Conservation (phyloP, 2,113 vertebrate genomes). For the Syngnathus scovelli region DNA sequence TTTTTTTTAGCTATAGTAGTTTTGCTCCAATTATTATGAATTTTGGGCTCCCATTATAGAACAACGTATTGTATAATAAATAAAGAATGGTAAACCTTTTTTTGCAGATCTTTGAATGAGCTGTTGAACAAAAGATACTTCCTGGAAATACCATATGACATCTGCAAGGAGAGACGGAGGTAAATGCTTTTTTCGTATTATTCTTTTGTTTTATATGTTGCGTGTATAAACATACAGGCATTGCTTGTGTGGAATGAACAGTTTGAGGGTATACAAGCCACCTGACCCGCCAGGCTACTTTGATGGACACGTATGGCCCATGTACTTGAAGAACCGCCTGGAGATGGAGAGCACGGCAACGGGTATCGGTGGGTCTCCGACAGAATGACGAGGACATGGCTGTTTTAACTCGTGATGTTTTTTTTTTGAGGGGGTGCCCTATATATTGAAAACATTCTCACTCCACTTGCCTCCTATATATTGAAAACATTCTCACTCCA, state of each 20-base stretch:
- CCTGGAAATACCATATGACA: slow-evolving; percentile 85
- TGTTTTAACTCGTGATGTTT: too few relatives aligned
- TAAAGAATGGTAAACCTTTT: not conserved
- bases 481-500: not conserved
- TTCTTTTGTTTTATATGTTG: slow-evolving; percentile 9
- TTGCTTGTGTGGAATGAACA: slow-evolving; percentile 38
- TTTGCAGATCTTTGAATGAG: slow-evolving; percentile 77
- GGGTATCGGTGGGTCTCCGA: slow-evolving; percentile 67
- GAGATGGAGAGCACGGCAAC: slow-evolving; percentile 70
- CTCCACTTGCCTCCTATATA: not conserved
- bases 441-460: not conserved
- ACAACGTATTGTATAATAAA: not conserved
- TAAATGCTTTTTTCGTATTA: slow-evolving; percentile 30
- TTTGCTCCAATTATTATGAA: too few relatives aligned
- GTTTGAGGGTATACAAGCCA: slow-evolving; percentile 80
- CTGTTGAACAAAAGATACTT: slow-evolving; percentile 85
- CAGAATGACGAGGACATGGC: too few relatives aligned
- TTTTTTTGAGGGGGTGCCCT: not conserved
- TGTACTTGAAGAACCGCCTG: slow-evolving; percentile 83
- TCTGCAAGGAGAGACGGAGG: slow-evolving; percentile 85
- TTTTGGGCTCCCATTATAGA: not conserved
- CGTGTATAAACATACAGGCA: not conserved
- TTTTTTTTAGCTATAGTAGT: not conserved
- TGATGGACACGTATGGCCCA: slow-evolving; percentile 90
- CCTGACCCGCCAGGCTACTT: slow-evolving; percentile 88